Conservation (phyloP, 2,113 vertebrate genomes). For the Martes martes region DNA sequence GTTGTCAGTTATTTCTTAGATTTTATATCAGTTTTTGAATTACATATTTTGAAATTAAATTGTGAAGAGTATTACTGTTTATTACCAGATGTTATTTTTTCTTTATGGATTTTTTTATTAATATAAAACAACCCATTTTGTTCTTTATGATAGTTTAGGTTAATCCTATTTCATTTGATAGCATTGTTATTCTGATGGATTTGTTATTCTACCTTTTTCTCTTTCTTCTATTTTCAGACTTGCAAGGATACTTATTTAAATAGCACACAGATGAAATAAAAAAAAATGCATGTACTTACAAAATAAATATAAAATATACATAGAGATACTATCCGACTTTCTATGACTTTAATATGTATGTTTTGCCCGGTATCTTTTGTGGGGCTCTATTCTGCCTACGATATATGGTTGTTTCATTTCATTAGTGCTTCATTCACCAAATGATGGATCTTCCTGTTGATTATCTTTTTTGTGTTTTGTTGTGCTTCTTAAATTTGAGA, state of each 20-base stretch:
- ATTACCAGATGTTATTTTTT: background rate
- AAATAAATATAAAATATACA: background rate
- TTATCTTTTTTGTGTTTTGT: background rate
- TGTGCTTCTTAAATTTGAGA: background rate
- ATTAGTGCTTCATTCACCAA: background rate
- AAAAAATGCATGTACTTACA: background rate
- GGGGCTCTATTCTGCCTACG: background rate
- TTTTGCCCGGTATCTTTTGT: background rate
- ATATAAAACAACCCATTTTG: background rate
- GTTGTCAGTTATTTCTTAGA: background rate
- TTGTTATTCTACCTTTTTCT: background rate
- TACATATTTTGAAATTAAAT: background rate
- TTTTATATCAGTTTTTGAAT: background rate
- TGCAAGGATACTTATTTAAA: background rate
- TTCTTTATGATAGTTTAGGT: background rate
- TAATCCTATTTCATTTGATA: background rate
- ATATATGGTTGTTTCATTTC: too few relatives aligned
- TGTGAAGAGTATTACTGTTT: background rate
- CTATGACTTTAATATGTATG: background rate
- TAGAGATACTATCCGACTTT: background rate
- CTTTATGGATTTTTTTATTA: background rate
- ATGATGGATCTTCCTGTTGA: background rate
- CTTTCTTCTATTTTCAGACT: background rate
- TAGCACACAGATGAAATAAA: background rate
- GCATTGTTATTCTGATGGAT: background rate